Evolutionary conservation across 2,113 vertebrate species (phyloP).

Genomic region (Oncorhynchus tshawytscha): DNA sequence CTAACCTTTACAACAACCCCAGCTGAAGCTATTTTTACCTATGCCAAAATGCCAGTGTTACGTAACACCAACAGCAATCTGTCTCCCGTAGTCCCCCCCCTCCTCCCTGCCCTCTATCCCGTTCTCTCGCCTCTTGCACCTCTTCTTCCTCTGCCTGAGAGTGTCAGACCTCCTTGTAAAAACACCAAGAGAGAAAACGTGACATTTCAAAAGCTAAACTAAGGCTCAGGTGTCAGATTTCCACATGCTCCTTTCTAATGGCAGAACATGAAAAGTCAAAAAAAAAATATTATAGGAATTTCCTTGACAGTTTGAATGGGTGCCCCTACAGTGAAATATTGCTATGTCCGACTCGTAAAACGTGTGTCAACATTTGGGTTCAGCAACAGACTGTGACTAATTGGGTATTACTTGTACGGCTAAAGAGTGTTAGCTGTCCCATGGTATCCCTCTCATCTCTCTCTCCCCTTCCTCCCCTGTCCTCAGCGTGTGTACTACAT

Average conservation of each 20-base stretch:
- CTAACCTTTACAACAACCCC: conserved; percentile 73
- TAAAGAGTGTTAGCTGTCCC: not conserved
- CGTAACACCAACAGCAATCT: conserved; percentile 61
- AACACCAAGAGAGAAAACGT: conserved; percentile 18
- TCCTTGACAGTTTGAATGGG: no score
- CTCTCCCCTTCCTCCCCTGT: not conserved
- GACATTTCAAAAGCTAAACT: conserved; percentile 69
- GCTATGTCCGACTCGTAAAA: no score
- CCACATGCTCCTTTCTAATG: not conserved
- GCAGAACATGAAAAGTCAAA: not conserved
- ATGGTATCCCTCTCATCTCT: not conserved
- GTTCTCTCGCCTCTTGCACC: not conserved
- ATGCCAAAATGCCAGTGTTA: conserved; percentile 66
- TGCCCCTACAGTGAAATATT: not conserved
- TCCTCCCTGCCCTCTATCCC: conserved; percentile 2
- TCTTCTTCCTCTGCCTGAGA: not conserved
- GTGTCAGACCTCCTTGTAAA: conserved; percentile 26
- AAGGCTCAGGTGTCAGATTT: conserved; percentile 52
- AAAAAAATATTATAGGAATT: not conserved
- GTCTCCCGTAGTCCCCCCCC: conserved; percentile 10
- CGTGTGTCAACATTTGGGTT: not conserved
- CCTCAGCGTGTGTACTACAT: conserved; percentile 76
- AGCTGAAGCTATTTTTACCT: conserved; percentile 67
- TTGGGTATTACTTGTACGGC: no score
- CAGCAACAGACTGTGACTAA: not conserved